phyloP scores from a whole-genome alignment of 1,140 invertebrate species.

The Leptinotarsa texana region DNA sequence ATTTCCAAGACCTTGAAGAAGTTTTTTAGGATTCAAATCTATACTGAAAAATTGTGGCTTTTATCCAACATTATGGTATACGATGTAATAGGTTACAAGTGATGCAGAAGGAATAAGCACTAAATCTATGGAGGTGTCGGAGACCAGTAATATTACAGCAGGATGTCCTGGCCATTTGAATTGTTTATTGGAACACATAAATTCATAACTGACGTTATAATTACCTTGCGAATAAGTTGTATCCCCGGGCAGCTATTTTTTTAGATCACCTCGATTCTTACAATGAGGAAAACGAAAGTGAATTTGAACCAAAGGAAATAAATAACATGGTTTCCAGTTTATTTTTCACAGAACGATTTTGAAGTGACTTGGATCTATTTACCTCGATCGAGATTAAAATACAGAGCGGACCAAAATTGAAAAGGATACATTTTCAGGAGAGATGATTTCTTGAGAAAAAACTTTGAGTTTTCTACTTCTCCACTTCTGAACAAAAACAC shows the following conservation, averaged over 20 bases:
- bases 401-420: background rate
- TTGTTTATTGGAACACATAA: conserved; percentile 47
- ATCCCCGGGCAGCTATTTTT: conserved; percentile 32
- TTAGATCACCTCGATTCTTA: conserved; percentile 9
- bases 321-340: background rate
- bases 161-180: conserved; percentile 41
- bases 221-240: conserved; percentile 44
- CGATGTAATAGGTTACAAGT: background rate
- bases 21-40: too few species aligned
- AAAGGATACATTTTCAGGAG: too few species aligned
- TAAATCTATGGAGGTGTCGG: conserved; percentile 11
- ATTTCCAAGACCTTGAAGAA: too few species aligned
- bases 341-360: background rate
- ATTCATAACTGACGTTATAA: conserved; percentile 45
- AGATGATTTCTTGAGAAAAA: background rate
- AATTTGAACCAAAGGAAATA: conserved; percentile 1
- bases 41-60: too few species aligned
- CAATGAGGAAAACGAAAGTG: too few species aligned
- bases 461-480: background rate
- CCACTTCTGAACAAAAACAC: too few species aligned
- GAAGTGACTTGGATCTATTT: background rate
- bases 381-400: background rate
- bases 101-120: background rate
- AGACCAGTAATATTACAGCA: conserved; percentile 27
- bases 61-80: background rate